Base-by-base conservation (phyloP, 2,888 invertebrate species). In the Drymonia ruficornis region DNA sequence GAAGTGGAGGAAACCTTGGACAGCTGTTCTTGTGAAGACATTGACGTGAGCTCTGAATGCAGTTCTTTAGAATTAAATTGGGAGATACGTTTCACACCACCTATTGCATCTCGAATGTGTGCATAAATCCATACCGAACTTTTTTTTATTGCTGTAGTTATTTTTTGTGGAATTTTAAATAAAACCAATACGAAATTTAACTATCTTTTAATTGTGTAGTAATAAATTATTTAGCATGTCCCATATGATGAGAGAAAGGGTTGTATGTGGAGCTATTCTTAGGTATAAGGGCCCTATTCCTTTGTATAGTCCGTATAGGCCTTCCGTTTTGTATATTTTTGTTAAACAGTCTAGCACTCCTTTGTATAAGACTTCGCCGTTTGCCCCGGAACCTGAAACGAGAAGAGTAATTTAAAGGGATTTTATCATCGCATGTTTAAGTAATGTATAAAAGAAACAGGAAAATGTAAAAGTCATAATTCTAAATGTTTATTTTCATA, bases 241-340 rank as follows among this genome's bases (percentile, higher is more conserved):
- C 96, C 97, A 97, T 80, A 97, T 95, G 52, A 96, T 94, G 50
- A 97, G 90, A 57, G 95, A 96, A 0, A 97, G 82, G 11, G 97
- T 94, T 0, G 96, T 96, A 75, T 97, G 97, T 0, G 97, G 97
- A 3, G 96, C 96, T 72, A 96, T 93, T 63, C 97, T 93, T 62
- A 96, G 87, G 85, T 96, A 96, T 2, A 96, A 94, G 0, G 97
- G 96, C 9, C 95, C 94, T 70, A 96, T 93, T 5, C 96, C 97
- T 85, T 97, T 97, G 81, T 97, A 97, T 34, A 97, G 93, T 0
- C 96, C 96, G 71, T 94, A 93, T 1, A 96, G 51, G 0, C 98
- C 97, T 93, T 98, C 98, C 2, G 94, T 94, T 76, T 86, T 93
- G 70, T 95, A 95, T 57, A 96, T 97, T 87, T 98, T 97, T 1